These are phyloP conservation scores for Papilio protenor DNA, from an alignment of 2,888 invertebrate species.

Conservation along the genomic window DNA sequence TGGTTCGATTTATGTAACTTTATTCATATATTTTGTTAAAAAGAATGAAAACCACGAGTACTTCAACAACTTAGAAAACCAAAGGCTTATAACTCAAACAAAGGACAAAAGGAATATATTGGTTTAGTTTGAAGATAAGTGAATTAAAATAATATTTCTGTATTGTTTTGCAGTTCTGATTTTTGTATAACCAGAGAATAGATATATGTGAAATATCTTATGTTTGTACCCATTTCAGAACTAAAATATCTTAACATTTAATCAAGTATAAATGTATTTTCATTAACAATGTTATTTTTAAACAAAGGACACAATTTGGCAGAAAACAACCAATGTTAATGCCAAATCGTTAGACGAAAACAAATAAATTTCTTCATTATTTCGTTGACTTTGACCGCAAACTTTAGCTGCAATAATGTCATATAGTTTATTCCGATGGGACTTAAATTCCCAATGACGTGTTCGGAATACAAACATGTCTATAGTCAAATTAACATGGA, in stretches of 20 bases:
- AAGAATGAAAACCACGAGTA: too few relatives aligned
- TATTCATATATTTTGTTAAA: too few relatives aligned
- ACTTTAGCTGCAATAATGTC: constrained; percentile 35
- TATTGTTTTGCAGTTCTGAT: not conserved
- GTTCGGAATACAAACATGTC: not conserved
- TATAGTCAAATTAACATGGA: not conserved
- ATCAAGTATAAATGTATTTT: constrained; percentile 16
- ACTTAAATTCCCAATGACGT: constrained; percentile 8
- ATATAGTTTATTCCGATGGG: constrained; percentile 28
- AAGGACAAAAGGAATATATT: not conserved
- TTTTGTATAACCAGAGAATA: not conserved
- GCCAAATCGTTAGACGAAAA: constrained; percentile 43
- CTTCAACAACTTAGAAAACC: not conserved
- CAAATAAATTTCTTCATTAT: constrained; percentile 41
- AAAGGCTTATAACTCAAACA: not conserved
- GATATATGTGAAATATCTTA: not conserved
- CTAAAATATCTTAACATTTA: not conserved
- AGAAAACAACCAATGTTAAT: constrained; percentile 26
- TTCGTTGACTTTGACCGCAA: constrained; percentile 37
- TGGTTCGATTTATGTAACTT: too few relatives aligned
- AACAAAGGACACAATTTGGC: constrained; percentile 38
- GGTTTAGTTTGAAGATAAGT: not conserved
- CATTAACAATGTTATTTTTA: constrained; percentile 14
- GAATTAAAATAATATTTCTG: not conserved
- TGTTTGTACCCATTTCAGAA: not conserved